Base-by-base conservation (phyloP, 2,797 vertebrate species). In the Calcarius lapponicus region DNA sequence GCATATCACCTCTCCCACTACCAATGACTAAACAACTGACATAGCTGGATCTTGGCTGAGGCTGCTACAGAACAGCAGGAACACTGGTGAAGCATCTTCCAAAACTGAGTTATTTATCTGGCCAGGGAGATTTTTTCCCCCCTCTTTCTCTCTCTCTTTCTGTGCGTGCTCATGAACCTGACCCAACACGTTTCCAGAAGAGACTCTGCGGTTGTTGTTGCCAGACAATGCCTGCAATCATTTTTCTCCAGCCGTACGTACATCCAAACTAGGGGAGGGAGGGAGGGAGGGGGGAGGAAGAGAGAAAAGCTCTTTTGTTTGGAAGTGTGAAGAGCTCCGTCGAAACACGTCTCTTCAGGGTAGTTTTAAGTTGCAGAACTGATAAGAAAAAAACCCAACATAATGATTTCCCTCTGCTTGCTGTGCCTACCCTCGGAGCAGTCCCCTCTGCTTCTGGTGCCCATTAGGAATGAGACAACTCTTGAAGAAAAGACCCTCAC, bases 151-250 rank as follows among this genome's bases (percentile, higher is more conserved):
- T 53, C 66, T 80, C 42, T 60, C 54, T 82, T 81, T 95, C 87
- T 80, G 61, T 31, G 80, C 6, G 38, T 88, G 76, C 92, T 80
- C 75, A 25, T 94, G 53, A 97, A 97, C 97, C 90, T 97, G 98
- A 97, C 96, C 97, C 71, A 97, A 96, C 98, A 97, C 97, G 98
- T 98, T 97, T 97, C 96, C 90, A 96, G 95, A 97, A 96, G 94
- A 96, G 89, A 74, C 96, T 94, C 93, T 91, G 80, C 17, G 89
- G 95, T 94, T 97, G 95, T 95, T 98, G 95, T 89, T 98, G 97
- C 97, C 97, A 97, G 97, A 98, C 98, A 97, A 96, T 95, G 96
- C 92, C 93, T 96, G 92, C 92, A 95, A 94, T 95, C 92, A 94
- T 96, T 97, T 95, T 97, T 96, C 94, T 96, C 83, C 80, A 95